Conservation (phyloP, 2,113 vertebrate species). For the Cebidichthys violaceus region DNA sequence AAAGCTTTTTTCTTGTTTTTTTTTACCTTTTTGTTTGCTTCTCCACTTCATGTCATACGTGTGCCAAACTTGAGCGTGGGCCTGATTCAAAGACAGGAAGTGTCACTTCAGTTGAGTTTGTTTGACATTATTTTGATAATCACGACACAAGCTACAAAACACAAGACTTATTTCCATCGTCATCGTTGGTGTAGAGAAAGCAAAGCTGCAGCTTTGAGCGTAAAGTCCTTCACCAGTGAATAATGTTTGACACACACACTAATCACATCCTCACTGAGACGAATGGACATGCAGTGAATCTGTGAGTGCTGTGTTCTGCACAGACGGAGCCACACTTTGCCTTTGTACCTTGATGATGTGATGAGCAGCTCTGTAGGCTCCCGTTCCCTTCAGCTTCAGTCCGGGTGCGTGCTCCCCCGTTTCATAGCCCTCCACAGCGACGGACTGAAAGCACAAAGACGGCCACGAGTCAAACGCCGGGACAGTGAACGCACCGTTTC, state of each 20-base stretch:
- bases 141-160: neutral
- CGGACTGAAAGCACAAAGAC: conserved; percentile 79
- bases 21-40: conserved; percentile 87
- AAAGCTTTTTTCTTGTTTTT: neutral
- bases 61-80: conserved; percentile 90
- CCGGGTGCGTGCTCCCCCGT: conserved; percentile 90
- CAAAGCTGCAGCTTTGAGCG: no score
- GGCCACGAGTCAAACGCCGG: neutral
- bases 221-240: neutral
- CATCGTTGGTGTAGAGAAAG: no score
- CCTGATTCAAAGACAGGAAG: conserved; percentile 77
- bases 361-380: conserved; percentile 89
- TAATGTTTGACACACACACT: neutral
- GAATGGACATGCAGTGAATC: neutral
- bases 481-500: neutral
- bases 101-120: neutral
- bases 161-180: no score
- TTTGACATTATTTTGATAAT: no score
- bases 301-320: neutral
- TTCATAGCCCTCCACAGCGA: conserved; percentile 90
- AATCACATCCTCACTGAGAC: neutral
- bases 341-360: conserved; percentile 88
- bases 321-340: neutral
- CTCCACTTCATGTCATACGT: conserved; percentile 88
- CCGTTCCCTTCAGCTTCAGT: conserved; percentile 84